Evolutionary conservation across 2,113 vertebrate genomes (phyloP), one percentile per base, ranked within the genome.

Genomic region (Eptatretus burgeri): DNA sequence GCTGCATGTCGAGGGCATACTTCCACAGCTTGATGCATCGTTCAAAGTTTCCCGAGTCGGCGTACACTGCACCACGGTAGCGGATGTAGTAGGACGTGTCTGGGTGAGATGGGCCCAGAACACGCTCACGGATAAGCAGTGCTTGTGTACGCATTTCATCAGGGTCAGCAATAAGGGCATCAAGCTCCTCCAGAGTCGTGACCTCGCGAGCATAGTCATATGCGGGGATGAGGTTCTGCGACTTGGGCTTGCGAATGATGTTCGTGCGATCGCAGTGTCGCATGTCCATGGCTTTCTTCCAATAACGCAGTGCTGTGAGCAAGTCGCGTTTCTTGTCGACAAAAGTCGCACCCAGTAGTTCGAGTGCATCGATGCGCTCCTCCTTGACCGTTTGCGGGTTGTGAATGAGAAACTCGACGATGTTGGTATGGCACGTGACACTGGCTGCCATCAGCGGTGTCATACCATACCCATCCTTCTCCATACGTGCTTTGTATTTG

Each of bases 141-240:
- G 87, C 87, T 69, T 94, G 87, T 84, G 85, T 94, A 49, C 87
- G 77, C 86, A 94, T 91, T 74, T 93, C 85, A 0, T 94, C 87
- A 0, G 87, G 87, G 68, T 94, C 87, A 0, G 84, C 85, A 66
- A 94, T 83, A 65, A 94, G 70, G 1, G 83, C 80, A 5, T 94
- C 86, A 63, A 94, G 72, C n/a, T 94, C 87, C 67, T 83, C 81
- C 2, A 77, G 65, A 0, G 78, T 82, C 68, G 19, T 76, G 67
- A 81, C 87, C 69, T 93, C 87, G 63, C 76, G 74, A 1, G 84
- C 79, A 2, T 79, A 89, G 69, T 83, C 83, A 0, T 93, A 94
- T 2, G 87, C 87, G 13, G 79, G 70, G 50, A 93, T 76, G 1
- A 79, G 80, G 63, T 82, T 81, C 1, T 74, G 77, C 0, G 86